Conservation (phyloP, 2,113 vertebrate genomes). For the Urocitellus parryii region DNA sequence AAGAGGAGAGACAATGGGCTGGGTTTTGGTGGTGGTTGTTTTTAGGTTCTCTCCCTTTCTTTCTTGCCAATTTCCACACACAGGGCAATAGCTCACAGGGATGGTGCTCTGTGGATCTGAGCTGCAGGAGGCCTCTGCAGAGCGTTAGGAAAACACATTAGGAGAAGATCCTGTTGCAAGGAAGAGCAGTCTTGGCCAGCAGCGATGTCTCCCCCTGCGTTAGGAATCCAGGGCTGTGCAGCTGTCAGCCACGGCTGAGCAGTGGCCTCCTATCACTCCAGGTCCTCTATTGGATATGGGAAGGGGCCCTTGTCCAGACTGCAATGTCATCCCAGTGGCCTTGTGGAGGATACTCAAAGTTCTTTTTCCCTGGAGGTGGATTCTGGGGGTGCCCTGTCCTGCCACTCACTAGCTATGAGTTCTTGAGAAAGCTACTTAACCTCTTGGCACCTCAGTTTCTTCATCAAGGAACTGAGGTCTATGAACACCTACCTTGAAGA, state of each 20-base stretch:
- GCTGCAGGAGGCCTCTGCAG: slow-evolving; percentile 69
- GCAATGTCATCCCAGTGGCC: too few relatives aligned
- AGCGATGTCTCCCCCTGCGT: slow-evolving; percentile 69
- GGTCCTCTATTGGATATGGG: fast-evolving
- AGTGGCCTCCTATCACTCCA: fast-evolving
- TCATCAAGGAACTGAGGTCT: background rate
- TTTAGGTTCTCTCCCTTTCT: slow-evolving; percentile 67
- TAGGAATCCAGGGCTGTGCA: slow-evolving; percentile 75
- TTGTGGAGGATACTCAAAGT: fast-evolving
- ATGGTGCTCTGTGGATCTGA: slow-evolving; percentile 12
- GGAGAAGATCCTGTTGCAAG: slow-evolving; percentile 76
- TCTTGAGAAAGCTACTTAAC: background rate
- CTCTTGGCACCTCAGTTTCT: background rate
- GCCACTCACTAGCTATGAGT: fast-evolving
- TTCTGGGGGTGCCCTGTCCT: fast-evolving
- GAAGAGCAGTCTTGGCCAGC: slow-evolving; percentile 41
- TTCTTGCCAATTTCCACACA: slow-evolving; percentile 73
- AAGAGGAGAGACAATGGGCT: slow-evolving; percentile 25
- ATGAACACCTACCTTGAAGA: background rate
- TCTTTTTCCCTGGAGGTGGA: fast-evolving
- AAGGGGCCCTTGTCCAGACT: background rate
- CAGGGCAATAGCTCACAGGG: slow-evolving; percentile 71
- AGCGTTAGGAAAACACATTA: slow-evolving; percentile 78
- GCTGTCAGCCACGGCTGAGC: background rate
- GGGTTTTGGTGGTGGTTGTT: slow-evolving; percentile 63